phyloP scores from a whole-genome alignment of 2,113 vertebrate species.

The Hydrolagus affinis region DNA sequence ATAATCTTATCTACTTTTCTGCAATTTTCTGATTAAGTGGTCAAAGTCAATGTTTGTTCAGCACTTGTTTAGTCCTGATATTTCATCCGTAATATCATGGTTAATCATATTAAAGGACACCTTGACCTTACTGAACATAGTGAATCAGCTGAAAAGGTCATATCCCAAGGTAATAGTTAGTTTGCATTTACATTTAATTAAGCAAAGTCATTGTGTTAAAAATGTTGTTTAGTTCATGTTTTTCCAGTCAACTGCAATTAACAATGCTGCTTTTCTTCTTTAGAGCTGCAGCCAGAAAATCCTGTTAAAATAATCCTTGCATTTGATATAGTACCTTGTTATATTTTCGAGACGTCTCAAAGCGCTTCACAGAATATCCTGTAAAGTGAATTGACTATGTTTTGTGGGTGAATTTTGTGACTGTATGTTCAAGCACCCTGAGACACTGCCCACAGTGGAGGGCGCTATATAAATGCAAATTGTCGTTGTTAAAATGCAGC shows the following conservation, averaged over 20 bases:
- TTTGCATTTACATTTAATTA: neutral
- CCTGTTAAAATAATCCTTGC: no score
- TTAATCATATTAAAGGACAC: constrained; percentile 1
- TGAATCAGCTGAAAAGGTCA: neutral
- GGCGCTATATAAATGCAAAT: no score
- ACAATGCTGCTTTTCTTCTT: neutral
- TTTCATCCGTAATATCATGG: neutral
- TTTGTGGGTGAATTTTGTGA: no score
- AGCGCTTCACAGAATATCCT: no score
- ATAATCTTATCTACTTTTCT: neutral
- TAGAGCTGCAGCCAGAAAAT: neutral
- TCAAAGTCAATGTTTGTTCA: constrained; percentile 9
- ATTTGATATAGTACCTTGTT: no score
- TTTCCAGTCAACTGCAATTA: neutral
- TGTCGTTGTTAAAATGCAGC: no score
- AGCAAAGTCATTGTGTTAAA: neutral
- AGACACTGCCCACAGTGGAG: no score
- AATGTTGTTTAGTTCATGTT: neutral
- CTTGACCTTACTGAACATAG: neutral
- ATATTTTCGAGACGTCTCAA: no score
- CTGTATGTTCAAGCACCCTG: no score
- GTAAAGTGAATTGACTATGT: no score
- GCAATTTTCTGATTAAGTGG: neutral
- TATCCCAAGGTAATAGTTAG: neutral
- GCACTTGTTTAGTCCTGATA: neutral